A percentile compares a stretch with the other conserved stretches of the same genome.
These are phyloP conservation scores for Hirtodrosophila confusa DNA, from an alignment of 2,888 invertebrate species.

Conservation along the genomic window DNA sequence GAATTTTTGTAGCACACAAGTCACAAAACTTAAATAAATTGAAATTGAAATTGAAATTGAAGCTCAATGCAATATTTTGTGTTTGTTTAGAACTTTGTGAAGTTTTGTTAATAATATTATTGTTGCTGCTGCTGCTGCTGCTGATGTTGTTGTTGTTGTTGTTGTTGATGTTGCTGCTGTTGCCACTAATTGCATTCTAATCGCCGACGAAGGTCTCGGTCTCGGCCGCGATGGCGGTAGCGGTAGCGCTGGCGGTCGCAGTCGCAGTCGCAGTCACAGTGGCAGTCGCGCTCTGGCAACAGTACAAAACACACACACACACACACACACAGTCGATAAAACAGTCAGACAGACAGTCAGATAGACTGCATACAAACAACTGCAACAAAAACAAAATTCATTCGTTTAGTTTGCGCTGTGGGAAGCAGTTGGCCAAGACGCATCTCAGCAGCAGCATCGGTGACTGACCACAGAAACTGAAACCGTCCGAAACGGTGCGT, in stretches of 20 bases:
- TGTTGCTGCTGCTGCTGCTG: conserved; percentile 5
- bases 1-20: conserved; percentile 12
- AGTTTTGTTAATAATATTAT: conserved; percentile 38
- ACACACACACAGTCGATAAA: neutral
- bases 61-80: conserved; percentile 57
- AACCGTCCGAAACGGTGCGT: conserved; percentile 28
- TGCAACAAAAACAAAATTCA: conserved; percentile 63
- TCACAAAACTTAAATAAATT: conserved; percentile 22
- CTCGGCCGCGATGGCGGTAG: conserved; percentile 19
- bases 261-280: conserved; percentile 46
- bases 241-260: conserved; percentile 16
- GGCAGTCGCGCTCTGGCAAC: conserved; percentile 50
- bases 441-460: conserved; percentile 50
- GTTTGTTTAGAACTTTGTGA: conserved; percentile 47
- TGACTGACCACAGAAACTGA: conserved; percentile 44
- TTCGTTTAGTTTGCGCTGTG: conserved; percentile 62
- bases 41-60: conserved; percentile 41
- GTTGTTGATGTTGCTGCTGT: conserved; percentile 42
- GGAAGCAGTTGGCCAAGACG: conserved; percentile 69
- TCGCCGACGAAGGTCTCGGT: conserved; percentile 71
- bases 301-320: conserved; percentile 30
- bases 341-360: conserved; percentile 1
- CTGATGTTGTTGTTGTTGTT: conserved; percentile 23
- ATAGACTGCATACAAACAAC: conserved; percentile 40
- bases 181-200: conserved; percentile 78